Percentiles rank a stretch among this genome's conserved stretches.
These are phyloP conservation scores for Lathamus discolor DNA, from an alignment of 2,113 vertebrate species.

Conservation along the genomic window DNA sequence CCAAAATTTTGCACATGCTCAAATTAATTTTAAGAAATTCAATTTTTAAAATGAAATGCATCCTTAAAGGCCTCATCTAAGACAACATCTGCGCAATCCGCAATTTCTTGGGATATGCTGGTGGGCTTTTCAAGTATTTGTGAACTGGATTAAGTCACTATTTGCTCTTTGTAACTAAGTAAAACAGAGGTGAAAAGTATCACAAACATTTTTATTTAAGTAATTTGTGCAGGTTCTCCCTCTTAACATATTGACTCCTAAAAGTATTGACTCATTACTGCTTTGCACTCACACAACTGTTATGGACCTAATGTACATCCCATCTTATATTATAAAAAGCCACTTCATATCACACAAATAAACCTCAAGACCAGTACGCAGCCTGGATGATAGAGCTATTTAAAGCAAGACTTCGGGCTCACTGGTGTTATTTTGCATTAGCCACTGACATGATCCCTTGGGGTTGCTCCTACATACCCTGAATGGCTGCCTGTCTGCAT, in stretches of 20 bases:
- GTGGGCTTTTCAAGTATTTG: not conserved
- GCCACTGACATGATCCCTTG: not conserved
- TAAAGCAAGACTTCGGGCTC: not conserved
- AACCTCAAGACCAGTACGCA: not conserved
- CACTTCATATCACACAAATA: not conserved
- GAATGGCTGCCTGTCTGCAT: too few species aligned
- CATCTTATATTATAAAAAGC: not conserved
- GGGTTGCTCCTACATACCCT: not conserved
- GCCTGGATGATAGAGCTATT: not conserved
- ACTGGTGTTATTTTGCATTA: not conserved
- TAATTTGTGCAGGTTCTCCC: not conserved
- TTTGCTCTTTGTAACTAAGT: not conserved
- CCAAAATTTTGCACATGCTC: not conserved
- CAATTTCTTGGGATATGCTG: accelerated
- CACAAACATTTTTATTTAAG: not conserved
- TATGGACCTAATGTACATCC: accelerated
- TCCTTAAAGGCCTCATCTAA: not conserved
- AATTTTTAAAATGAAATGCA: not conserved
- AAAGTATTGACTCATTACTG: not conserved
- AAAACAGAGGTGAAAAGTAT: not conserved
- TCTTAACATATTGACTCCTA: not conserved
- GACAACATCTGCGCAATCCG: accelerated
- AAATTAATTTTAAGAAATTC: not conserved
- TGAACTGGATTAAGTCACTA: not conserved
- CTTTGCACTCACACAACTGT: not conserved